Base-by-base conservation (phyloP, 2,113 vertebrate species). In the Pseudopipra pipra region DNA sequence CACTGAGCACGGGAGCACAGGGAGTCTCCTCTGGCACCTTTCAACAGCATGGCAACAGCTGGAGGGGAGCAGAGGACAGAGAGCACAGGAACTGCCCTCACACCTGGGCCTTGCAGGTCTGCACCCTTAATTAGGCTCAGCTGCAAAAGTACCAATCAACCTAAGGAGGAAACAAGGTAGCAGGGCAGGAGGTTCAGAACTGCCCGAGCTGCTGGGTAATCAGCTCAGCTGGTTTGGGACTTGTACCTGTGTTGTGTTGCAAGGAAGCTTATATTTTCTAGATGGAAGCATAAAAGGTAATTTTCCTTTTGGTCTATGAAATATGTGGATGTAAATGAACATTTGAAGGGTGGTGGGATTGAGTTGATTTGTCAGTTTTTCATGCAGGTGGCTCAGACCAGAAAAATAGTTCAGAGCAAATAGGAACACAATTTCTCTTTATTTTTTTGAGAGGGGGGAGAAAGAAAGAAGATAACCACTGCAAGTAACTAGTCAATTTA, bases 161-260 rank as follows among this genome's bases (percentile, higher is more conserved):
- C 76, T 70, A 70, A 68, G 0, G 2, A 68, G 72, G 39, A 11
- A 16, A 21, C 37, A 12, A 44, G 4, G 23, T 25, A 35, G 3
- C 7, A 27, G 47, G 49, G 30, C 31, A 35, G n/a, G 9, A 65
- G 35, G 12, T 44, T 6, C 35, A 17, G 2, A 52, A 33, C 1
- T 19, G 28, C 11, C 31, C 70, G 35, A 62, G 49, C 39, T 12
- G 3, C 1, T 0, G 0, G 0, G 0, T 1, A 2, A 1, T 19
- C 0, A 4, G 2, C 0, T 12, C 1, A 66, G 37, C 4, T 46
- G 4, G 0, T 3, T 0, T 59, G 13, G 23, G 18, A 0, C 1
- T 43, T 0, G 0, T 22, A 2, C 0, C 0, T 8, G 6, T 33
- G 6, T 1, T 61, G 1, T 47, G 5, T 2, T 43, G 6, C 0